A percentile compares a stretch with the other conserved stretches of the same genome.
phyloP scores from a whole-genome alignment of 1,140 invertebrate species.

The Rhizoglyphus robini region DNA sequence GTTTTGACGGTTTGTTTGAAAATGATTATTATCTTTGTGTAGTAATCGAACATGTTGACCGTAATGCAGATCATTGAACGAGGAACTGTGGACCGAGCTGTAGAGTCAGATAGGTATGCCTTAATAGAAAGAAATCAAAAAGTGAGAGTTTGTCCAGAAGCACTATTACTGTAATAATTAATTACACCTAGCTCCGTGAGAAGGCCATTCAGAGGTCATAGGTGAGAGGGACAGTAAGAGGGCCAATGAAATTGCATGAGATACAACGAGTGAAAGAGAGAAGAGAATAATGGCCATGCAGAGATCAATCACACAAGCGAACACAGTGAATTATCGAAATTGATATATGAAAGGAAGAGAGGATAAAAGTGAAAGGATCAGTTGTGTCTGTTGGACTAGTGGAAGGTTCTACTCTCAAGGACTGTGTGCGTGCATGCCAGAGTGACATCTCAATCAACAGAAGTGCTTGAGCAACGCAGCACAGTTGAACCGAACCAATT shows the following conservation, averaged over 20 bases:
- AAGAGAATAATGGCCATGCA: constrained; percentile 6
- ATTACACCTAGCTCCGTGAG: neutral
- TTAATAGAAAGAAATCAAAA: neutral
- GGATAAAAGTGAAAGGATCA: neutral
- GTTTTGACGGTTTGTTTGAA: too few species aligned
- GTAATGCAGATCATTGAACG: too few species aligned
- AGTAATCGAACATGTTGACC: neutral
- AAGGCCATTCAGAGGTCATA: neutral
- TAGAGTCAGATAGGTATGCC: neutral
- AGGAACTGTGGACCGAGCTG: neutral
- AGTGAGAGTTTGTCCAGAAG: neutral
- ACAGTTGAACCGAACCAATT: neutral
- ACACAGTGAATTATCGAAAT: neutral
- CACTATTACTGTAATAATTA: neutral
- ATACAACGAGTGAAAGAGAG: constrained; percentile 1
- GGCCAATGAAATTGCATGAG: neutral
- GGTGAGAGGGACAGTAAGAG: neutral
- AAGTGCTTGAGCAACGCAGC: neutral
- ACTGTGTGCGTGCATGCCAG: neutral
- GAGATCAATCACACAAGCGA: constrained; percentile 1
- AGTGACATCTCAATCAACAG: constrained; percentile 11
- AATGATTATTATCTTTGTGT: too few species aligned
- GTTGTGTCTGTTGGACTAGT: too few species aligned
- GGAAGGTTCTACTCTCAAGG: neutral
- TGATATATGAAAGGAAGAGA: neutral